Base-by-base conservation (phyloP, 2,797 vertebrate genomes). In the Acanthurus tractus region DNA sequence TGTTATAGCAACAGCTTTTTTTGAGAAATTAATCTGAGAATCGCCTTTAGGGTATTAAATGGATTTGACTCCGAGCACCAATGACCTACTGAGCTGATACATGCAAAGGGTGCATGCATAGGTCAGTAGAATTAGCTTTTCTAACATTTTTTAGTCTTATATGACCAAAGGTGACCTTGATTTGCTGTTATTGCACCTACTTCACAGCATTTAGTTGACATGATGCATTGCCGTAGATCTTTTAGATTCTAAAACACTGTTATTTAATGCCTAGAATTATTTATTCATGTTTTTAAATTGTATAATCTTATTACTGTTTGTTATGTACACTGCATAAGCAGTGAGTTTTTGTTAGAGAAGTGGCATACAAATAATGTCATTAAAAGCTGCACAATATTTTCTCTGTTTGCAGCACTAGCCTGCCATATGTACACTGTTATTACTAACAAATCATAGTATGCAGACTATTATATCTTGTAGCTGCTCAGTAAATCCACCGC, bases 401-500 rank as follows among this genome's bases (percentile, higher is more conserved):
- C 44, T 55, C n/a, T 34, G 29, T 44, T 55, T 68, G 20, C 56
- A 66, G 18, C 3, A 53, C 59, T 1, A 15, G 14, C 34, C 29
- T 67, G n/a, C 63, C 38, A 23, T 50, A 42, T 34, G 15, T 18
- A 20, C 29, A 67, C 67, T 23, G 36, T 23, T 38, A 15, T 70
- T 45, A 14, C 29, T 34, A 34, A 6, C 29, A 34, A 40, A n/a
- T 3, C 34, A 29, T 18, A 38, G 54, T 54, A 18, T 61, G 42
- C 13, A 48, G 29, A 54, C 62, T 42, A 38, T 6, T 55, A 48
- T n/a, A 62, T 22, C 49, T 29, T 22, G 46, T 57, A 22, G 10
- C 58, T 50, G 59, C 23, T 48, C 45, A 63, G 36, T 69, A 17
- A 74, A 52, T 57, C 55, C 63, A 73, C 56, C 62, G 23, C 29